Evolutionary conservation across 2,888 invertebrate species (phyloP).

Genomic region (Auanema sp.): DNA sequence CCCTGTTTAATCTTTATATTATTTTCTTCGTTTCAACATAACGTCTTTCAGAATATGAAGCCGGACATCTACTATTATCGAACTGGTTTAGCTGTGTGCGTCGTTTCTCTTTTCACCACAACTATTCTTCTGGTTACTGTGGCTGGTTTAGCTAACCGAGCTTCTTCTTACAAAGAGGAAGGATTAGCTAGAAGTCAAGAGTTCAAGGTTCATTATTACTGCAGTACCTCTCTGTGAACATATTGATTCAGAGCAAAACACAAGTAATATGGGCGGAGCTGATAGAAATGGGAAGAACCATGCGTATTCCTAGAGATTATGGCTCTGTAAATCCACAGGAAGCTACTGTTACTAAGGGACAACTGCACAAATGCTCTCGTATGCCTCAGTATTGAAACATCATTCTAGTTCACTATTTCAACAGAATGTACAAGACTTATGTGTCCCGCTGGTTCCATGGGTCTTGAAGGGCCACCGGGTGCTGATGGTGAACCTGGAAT

Average conservation of each 20-base stretch:
- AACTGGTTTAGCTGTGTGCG: not conserved
- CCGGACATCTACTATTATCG: not conserved
- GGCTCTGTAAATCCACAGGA: slow-evolving; percentile 7
- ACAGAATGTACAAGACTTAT: slow-evolving; percentile 50
- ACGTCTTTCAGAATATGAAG: no score
- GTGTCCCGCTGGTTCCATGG: slow-evolving; percentile 49
- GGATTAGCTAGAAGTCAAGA: not conserved
- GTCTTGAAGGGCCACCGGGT: slow-evolving; percentile 47
- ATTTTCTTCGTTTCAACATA: no score
- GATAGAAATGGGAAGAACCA: slow-evolving; percentile 26
- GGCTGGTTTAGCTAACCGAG: not conserved
- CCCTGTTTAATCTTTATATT: no score
- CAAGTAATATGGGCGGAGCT: slow-evolving; percentile 42
- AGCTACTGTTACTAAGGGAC: slow-evolving; percentile 28
- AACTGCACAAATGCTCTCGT: slow-evolving; percentile 46
- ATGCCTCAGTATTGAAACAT: slow-evolving; percentile 9
- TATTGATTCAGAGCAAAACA: slow-evolving; percentile 25
- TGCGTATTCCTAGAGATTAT: slow-evolving; percentile 34
- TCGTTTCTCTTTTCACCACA: not conserved
- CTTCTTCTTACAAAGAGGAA: not conserved
- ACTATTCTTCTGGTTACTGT: slow-evolving; percentile 2
- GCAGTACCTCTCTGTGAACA: not conserved
- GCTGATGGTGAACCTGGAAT: slow-evolving; percentile 50
- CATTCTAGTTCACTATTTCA: not conserved
- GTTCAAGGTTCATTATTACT: not conserved